A percentile compares a stretch with the other conserved stretches of the same genome.
Conservation (phyloP, 2,888 invertebrate genomes). For the Eulithis testata region DNA sequence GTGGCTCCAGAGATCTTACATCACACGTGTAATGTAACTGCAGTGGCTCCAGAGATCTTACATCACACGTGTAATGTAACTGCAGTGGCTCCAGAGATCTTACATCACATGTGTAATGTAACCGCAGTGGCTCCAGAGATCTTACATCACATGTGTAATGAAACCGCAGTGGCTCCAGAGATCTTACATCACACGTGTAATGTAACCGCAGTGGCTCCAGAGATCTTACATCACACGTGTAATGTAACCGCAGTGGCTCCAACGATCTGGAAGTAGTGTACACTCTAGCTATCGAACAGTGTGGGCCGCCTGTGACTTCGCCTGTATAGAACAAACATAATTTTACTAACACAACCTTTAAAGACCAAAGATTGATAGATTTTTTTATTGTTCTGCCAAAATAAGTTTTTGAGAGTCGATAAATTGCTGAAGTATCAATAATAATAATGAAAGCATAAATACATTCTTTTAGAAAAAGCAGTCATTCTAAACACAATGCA, state of each 20-base stretch:
- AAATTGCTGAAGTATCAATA: too few relatives aligned
- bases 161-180: conserved; percentile 16
- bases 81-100: conserved; percentile 19
- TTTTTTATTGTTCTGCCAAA: too few relatives aligned
- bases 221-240: conserved; percentile 15
- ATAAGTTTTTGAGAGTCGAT: too few relatives aligned
- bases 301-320: not conserved
- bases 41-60: conserved; percentile 20
- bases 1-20: conserved; percentile 21
- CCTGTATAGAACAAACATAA: too few relatives aligned
- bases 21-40: conserved; percentile 1
- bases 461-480: too few relatives aligned
- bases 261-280: conserved; percentile 25
- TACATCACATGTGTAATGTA: conserved; percentile 4
- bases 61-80: conserved; percentile 4
- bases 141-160: conserved; percentile 1
- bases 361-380: too few relatives aligned
- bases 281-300: conserved; percentile 8
- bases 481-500: too few relatives aligned
- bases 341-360: too few relatives aligned
- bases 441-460: too few relatives aligned
- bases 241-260: conserved; percentile 6
- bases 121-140: conserved; percentile 17
- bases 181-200: conserved; percentile 5
- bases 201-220: conserved; percentile 11